Evolutionary conservation across 2,888 invertebrate genomes (phyloP).

Genomic region (Pyrgus malvae): DNA sequence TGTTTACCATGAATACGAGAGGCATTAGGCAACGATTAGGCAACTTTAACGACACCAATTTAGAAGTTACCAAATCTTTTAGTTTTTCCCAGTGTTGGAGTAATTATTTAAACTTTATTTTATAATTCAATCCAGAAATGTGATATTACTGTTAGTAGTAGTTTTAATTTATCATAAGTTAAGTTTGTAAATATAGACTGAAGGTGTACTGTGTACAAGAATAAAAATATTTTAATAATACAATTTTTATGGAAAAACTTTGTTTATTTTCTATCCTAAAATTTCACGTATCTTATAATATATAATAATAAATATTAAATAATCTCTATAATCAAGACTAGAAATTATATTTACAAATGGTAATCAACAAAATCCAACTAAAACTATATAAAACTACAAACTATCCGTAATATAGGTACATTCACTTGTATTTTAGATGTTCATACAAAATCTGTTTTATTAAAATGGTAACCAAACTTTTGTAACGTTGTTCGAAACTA

Average conservation of each 20-base stretch:
- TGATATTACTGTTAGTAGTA: conserved; percentile 46
- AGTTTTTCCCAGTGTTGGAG: neutral
- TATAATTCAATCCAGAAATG: conserved; percentile 32
- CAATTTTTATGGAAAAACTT: conserved; percentile 31
- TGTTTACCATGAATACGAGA: too few species aligned
- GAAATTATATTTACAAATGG: conserved; percentile 50
- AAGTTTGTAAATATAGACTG: conserved; percentile 47
- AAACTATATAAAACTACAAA: neutral
- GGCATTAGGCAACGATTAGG: too few species aligned
- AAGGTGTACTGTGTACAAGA: conserved; percentile 41
- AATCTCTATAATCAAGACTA: conserved; percentile 42
- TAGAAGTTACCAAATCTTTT: too few species aligned
- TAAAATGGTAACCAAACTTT: conserved; percentile 16
- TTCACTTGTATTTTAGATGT: neutral
- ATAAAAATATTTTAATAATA: conserved; percentile 36
- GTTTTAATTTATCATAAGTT: conserved; percentile 31
- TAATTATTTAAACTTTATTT: neutral
- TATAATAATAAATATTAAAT: conserved; percentile 1
- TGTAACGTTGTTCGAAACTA: neutral
- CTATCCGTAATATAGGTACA: neutral
- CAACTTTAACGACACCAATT: too few species aligned
- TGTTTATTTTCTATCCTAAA: conserved; percentile 25
- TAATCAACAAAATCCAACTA: conserved; percentile 31
- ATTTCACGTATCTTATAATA: too few species aligned
- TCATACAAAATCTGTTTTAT: neutral